These are phyloP conservation scores for Theocolax elegans DNA, from an alignment of 1,140 invertebrate species.

Conservation along the genomic window DNA sequence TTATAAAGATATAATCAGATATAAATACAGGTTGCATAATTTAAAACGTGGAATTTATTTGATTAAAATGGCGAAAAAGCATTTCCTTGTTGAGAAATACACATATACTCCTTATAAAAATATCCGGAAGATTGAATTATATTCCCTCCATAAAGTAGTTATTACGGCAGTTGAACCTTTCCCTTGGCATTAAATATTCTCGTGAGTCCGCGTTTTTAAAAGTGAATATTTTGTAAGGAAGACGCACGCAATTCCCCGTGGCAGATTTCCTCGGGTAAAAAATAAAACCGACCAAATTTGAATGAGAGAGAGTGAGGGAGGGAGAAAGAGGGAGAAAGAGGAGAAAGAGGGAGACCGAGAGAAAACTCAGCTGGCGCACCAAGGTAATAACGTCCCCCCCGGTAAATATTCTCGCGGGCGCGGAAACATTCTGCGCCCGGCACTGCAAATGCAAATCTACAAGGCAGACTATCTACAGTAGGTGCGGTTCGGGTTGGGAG, in stretches of 20 bases:
- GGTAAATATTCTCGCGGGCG: slow-evolving; percentile 31
- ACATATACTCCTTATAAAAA: too few relatives aligned
- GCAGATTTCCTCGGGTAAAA: slow-evolving; percentile 5
- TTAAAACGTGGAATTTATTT: too few relatives aligned
- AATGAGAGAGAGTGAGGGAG: slow-evolving; percentile 3
- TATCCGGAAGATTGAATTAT: too few relatives aligned
- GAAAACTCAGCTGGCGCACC: background rate
- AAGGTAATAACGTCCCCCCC: slow-evolving; percentile 28
- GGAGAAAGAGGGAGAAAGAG: too few relatives aligned
- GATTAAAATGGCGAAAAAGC: too few relatives aligned
- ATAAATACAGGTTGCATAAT: too few relatives aligned
- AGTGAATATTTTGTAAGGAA: background rate
- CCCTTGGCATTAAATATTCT: background rate
- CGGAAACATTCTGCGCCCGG: slow-evolving; percentile 4
- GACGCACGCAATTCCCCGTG: slow-evolving; percentile 2
- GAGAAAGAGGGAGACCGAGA: too few relatives aligned
- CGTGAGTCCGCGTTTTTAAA: background rate
- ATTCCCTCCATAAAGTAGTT: too few relatives aligned
- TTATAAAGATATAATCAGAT: too few relatives aligned
- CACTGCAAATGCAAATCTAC: slow-evolving; percentile 35
- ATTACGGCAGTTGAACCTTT: too few relatives aligned
- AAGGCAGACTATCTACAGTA: too few relatives aligned
- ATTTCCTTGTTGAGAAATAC: too few relatives aligned
- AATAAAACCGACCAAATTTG: slow-evolving; percentile 38
- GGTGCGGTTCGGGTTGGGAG: background rate